These are phyloP conservation scores for Meliscaeva auricollis DNA, from an alignment of 2,888 invertebrate genomes.

Conservation along the genomic window DNA sequence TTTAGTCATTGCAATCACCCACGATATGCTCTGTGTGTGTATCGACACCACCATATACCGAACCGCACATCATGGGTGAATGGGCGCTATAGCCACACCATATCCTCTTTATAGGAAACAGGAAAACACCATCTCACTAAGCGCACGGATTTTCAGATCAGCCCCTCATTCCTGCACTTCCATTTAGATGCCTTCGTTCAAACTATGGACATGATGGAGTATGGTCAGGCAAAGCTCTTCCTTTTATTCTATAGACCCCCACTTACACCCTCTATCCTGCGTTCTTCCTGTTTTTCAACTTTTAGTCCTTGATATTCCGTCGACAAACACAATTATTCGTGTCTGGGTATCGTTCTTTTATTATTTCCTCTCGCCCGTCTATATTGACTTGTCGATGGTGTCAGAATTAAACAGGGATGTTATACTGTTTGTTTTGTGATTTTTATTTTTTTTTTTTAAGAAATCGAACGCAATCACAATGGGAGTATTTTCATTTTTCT, in stretches of 20 bases:
- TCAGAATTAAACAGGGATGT: slow-evolving; percentile 19
- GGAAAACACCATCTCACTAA: slow-evolving; percentile 44
- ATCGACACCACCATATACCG: slow-evolving; percentile 15
- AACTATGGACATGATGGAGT: background rate
- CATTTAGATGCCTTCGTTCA: background rate
- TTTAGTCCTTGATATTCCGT: slow-evolving; percentile 62
- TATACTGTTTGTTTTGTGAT: background rate
- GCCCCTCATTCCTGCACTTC: slow-evolving; percentile 20
- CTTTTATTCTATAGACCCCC: too few species aligned
- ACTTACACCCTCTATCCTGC: background rate
- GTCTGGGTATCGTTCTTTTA: slow-evolving; percentile 61
- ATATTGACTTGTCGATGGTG: slow-evolving; percentile 67
- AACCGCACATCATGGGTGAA: slow-evolving; percentile 15
- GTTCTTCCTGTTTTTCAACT: slow-evolving; percentile 1
- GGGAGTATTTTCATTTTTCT: too few species aligned
- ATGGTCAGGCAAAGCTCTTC: slow-evolving; percentile 6
- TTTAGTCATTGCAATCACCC: background rate
- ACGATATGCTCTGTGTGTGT: background rate
- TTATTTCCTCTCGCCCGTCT: slow-evolving; percentile 48
- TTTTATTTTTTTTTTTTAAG: too few species aligned
- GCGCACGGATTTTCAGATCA: slow-evolving; percentile 68
- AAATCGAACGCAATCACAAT: too few species aligned
- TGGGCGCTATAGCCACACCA: background rate
- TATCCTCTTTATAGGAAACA: slow-evolving; percentile 41
- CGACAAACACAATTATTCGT: slow-evolving; percentile 74